These are phyloP conservation scores for Ptiloglossa arizonensis DNA, from an alignment of 1,140 invertebrate species.

Conservation along the genomic window DNA sequence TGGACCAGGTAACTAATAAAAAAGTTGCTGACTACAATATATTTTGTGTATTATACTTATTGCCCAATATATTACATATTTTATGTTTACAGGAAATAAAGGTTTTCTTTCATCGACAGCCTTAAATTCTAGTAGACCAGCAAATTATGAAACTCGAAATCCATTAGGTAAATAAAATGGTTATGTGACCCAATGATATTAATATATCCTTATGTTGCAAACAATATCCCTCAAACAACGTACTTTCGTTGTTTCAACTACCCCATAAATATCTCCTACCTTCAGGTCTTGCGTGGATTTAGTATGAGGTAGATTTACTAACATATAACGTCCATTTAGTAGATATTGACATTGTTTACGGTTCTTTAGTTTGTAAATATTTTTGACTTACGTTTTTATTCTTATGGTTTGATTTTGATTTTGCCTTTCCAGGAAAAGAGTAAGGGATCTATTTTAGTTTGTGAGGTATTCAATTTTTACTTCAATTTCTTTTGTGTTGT, in stretches of 20 bases:
- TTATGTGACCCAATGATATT: slow-evolving; percentile 32
- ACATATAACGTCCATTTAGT: slow-evolving; percentile 63
- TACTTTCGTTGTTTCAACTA: slow-evolving; percentile 62
- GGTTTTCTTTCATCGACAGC: slow-evolving; percentile 75
- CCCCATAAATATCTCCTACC: slow-evolving; percentile 73
- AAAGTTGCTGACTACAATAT: background rate
- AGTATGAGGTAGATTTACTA: slow-evolving; percentile 76
- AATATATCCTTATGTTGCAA: slow-evolving; percentile 43
- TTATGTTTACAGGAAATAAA: slow-evolving; percentile 74
- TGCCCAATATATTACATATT: slow-evolving; percentile 5
- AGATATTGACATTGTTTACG: slow-evolving; percentile 29
- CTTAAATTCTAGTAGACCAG: slow-evolving; percentile 71
- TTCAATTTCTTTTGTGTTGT: slow-evolving; percentile 65
- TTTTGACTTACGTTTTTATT: slow-evolving; percentile 44
- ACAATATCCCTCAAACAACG: slow-evolving; percentile 45
- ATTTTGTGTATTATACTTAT: background rate
- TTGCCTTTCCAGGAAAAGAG: slow-evolving; percentile 75
- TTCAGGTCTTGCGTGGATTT: slow-evolving; percentile 79
- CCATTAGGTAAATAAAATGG: slow-evolving; percentile 74
- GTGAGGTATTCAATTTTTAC: slow-evolving; percentile 74
- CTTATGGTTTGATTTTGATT: slow-evolving; percentile 62
- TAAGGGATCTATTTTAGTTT: slow-evolving; percentile 73
- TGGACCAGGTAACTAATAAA: slow-evolving; percentile 73
- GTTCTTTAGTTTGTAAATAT: slow-evolving; percentile 42
- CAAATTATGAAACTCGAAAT: slow-evolving; percentile 75